A percentile compares a stretch with the other conserved stretches of the same genome.
phyloP scores from a whole-genome alignment of 2,797 vertebrate genomes.

The Chaunax sp. region DNA sequence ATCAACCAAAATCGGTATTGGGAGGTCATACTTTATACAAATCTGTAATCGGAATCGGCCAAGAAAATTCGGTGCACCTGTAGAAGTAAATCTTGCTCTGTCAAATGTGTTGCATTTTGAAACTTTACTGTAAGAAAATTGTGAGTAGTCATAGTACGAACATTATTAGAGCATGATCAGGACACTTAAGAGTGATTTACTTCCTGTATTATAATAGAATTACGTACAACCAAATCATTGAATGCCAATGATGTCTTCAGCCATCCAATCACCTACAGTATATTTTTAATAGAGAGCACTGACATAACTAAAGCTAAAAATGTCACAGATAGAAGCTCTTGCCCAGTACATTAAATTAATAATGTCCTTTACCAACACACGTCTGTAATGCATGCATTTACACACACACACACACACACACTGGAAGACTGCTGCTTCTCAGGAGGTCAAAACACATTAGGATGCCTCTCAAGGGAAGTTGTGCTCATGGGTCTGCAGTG shows the following conservation, averaged over 20 bases:
- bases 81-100: background rate
- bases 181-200: background rate
- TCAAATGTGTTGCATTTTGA: constrained; percentile 14
- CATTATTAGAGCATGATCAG: background rate
- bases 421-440: constrained; percentile 34
- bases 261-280: background rate
- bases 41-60: too few species aligned
- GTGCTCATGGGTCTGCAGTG: constrained; percentile 24
- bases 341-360: constrained; percentile 64
- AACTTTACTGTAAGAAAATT: background rate
- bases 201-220: background rate
- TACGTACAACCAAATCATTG: constrained; percentile 9
- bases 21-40: too few species aligned
- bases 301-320: constrained; percentile 38
- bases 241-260: constrained; percentile 4
- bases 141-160: background rate
- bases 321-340: constrained; percentile 65
- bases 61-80: background rate
- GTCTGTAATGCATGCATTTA: constrained; percentile 37
- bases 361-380: constrained; percentile 43
- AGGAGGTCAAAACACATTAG: constrained; percentile 42
- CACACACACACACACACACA: constrained; percentile 23
- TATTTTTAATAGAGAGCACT: constrained; percentile 32
- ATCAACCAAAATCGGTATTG: too few species aligned
- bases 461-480: constrained; percentile 41